Percentiles rank a stretch among this genome's conserved stretches.
phyloP scores from a whole-genome alignment of 2,888 invertebrate species.

The Laothoe populi region DNA sequence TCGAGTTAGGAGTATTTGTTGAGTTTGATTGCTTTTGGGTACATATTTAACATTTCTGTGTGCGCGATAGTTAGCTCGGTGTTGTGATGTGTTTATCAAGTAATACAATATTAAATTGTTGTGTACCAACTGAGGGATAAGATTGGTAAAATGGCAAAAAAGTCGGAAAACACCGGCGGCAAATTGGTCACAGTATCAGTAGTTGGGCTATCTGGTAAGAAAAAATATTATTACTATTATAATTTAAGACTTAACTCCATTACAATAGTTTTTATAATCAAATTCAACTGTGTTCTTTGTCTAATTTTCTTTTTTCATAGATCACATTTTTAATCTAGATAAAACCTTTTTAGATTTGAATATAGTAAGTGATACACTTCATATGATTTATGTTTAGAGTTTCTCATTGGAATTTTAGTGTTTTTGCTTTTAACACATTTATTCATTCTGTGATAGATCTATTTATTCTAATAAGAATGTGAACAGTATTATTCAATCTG shows the following conservation, averaged over 20 bases:
- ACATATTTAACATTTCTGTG: conserved; percentile 45
- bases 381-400: too few species aligned
- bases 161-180: conserved; percentile 87
- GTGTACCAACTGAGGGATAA: conserved; percentile 58
- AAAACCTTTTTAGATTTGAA: too few species aligned
- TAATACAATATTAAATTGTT: conserved; percentile 55
- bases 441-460: too few species aligned
- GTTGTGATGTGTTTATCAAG: conserved; percentile 75
- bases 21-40: conserved; percentile 36
- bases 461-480: too few species aligned
- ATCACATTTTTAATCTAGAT: too few species aligned
- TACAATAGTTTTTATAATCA: too few species aligned
- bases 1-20: conserved; percentile 12
- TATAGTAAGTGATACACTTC: too few species aligned
- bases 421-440: too few species aligned
- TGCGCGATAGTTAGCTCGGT: conserved; percentile 49
- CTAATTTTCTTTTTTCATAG: too few species aligned
- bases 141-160: conserved; percentile 87
- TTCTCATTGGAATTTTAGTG: too few species aligned
- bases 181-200: conserved; percentile 94
- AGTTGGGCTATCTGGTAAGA: conserved; percentile 92
- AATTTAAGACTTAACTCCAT: background rate
- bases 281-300: too few species aligned
- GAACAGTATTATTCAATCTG: too few species aligned
- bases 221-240: background rate